phyloP scores from a whole-genome alignment of 2,888 invertebrate species.

The Hyles lineata region DNA sequence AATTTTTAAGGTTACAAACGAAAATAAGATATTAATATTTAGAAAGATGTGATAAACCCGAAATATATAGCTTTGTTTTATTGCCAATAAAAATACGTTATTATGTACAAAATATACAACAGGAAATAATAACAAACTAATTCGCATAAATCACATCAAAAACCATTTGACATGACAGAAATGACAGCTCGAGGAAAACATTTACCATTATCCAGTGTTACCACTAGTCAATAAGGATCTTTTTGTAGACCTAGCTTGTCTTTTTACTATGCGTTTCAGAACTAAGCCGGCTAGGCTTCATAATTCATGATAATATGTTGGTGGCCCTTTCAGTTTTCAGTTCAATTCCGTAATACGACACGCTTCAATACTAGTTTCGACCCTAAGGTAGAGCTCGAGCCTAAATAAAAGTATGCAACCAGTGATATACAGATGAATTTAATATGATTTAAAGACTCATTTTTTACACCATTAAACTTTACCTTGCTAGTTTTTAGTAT shows the following conservation, averaged over 20 bases:
- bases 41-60: not conserved
- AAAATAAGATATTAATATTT: slow-evolving; percentile 12
- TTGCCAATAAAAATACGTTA: slow-evolving; percentile 28
- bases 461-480: no score
- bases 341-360: no score
- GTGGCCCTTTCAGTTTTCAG: no score
- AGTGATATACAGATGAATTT: no score
- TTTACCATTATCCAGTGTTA: not conserved
- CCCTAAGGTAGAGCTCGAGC: no score
- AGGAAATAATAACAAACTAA: slow-evolving; percentile 52
- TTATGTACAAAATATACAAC: slow-evolving; percentile 33
- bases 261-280: not conserved
- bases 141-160: slow-evolving; percentile 44
- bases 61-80: slow-evolving; percentile 35
- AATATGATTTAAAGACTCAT: no score
- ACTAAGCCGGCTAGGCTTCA: no score
- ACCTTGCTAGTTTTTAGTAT: no score
- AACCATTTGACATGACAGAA: slow-evolving; percentile 38
- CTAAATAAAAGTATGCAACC: no score
- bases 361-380: no score
- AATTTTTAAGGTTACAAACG: slow-evolving; percentile 58
- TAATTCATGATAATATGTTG: no score
- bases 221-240: not conserved
- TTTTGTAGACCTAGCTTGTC: no score
- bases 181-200: slow-evolving; percentile 33